phyloP scores from a whole-genome alignment of 2,113 vertebrate species.

The Coracopsis vasa region DNA sequence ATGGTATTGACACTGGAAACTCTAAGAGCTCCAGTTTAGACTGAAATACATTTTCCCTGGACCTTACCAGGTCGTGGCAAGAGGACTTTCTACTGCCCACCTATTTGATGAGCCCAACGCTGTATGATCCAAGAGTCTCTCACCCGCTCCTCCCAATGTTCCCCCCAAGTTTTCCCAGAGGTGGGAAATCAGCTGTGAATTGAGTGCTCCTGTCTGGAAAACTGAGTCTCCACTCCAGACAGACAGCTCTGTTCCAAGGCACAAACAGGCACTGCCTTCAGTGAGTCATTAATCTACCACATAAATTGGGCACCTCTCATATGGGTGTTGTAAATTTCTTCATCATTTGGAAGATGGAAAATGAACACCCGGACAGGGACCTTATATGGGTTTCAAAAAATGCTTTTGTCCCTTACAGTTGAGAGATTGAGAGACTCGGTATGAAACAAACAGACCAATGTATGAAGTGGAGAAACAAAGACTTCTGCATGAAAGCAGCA shows the following conservation, averaged over 20 bases:
- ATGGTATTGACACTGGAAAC: neutral
- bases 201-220: neutral
- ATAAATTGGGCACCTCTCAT: fast-evolving
- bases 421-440: neutral
- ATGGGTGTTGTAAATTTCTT: neutral
- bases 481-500: neutral
- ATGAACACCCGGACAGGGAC: neutral
- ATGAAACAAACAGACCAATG: neutral
- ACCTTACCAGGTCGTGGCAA: neutral
- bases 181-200: neutral
- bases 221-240: neutral
- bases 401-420: neutral
- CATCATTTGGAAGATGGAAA: neutral
- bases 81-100: neutral
- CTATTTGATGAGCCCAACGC: neutral
- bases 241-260: neutral
- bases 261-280: neutral
- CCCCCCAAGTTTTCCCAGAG: neutral
- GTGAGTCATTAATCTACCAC: neutral
- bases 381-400: neutral
- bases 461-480: neutral
- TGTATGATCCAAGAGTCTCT: neutral
- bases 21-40: neutral
- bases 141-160: neutral
- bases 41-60: neutral